Conservation (phyloP, 2,888 invertebrate genomes). For the Amphipyra tragopoginis region DNA sequence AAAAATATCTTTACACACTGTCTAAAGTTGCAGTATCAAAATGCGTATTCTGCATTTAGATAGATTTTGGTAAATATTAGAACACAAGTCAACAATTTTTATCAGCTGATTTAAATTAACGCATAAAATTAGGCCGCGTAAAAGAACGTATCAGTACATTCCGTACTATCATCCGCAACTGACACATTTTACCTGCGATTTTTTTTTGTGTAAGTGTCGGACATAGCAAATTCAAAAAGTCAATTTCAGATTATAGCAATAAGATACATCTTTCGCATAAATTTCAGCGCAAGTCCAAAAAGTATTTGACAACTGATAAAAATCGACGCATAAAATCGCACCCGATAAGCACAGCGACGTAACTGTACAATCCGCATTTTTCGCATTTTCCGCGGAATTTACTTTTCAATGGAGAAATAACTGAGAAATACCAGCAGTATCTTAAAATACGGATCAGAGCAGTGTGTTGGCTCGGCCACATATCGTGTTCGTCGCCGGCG, state of each 20-base stretch:
- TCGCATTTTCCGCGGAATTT: slow-evolving; percentile 22
- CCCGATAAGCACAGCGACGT: slow-evolving; percentile 17
- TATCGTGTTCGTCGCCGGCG: slow-evolving; percentile 68
- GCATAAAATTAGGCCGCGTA: neutral
- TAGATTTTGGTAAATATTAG: too few species aligned
- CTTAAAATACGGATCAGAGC: slow-evolving; percentile 51
- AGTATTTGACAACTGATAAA: slow-evolving; percentile 18
- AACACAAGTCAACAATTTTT: too few species aligned
- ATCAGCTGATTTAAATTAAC: neutral
- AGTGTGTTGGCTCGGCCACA: slow-evolving; percentile 53
- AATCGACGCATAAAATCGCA: slow-evolving; percentile 21
- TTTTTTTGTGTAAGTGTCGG: too few species aligned
- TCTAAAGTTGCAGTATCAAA: too few species aligned
- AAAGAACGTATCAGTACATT: too few species aligned
- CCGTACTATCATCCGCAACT: too few species aligned
- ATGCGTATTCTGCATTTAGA: too few species aligned
- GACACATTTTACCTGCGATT: too few species aligned
- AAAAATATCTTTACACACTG: too few species aligned
- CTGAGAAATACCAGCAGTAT: slow-evolving; percentile 30
- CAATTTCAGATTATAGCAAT: neutral
- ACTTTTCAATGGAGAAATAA: slow-evolving; percentile 30
- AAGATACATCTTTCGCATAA: neutral
- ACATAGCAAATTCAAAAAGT: too few species aligned
- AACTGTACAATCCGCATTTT: slow-evolving; percentile 33
- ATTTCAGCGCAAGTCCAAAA: neutral